A percentile compares a stretch with the other conserved stretches of the same genome.
Conservation (phyloP, 1,140 invertebrate genomes). For the Apolygus lucorum region DNA sequence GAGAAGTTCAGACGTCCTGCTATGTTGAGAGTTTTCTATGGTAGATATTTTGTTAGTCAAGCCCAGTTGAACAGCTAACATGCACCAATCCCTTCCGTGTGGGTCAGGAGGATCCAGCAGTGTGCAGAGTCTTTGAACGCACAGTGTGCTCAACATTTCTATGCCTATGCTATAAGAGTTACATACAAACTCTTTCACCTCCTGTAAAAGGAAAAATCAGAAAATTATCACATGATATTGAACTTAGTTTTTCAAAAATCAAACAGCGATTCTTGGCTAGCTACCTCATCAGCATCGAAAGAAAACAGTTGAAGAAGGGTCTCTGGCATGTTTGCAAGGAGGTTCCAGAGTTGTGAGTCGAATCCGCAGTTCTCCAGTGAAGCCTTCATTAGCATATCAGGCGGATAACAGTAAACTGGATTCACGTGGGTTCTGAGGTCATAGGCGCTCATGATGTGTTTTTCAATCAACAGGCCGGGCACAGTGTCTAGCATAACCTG, state of each 20-base stretch:
- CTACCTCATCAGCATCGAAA: constrained; percentile 44
- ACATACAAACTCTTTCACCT: constrained; percentile 34
- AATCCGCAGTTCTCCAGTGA: constrained; percentile 46
- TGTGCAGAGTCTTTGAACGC: constrained; percentile 47
- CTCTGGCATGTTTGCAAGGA: constrained; percentile 51
- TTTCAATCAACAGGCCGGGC: constrained; percentile 57
- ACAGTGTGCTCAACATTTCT: constrained; percentile 40
- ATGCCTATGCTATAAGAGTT: constrained; percentile 35
- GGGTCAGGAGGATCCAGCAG: constrained; percentile 68
- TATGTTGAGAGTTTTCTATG: constrained; percentile 28
- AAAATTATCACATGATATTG: too few relatives aligned
- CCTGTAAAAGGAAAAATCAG: constrained; percentile 11
- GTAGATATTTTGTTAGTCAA: constrained; percentile 31
- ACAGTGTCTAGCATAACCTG: constrained; percentile 52
- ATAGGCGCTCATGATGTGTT: constrained; percentile 54
- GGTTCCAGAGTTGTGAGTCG: constrained; percentile 46
- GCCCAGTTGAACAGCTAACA: constrained; percentile 65
- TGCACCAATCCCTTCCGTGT: constrained; percentile 73
- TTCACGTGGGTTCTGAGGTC: constrained; percentile 48
- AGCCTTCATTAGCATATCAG: constrained; percentile 49
- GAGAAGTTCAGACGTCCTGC: constrained; percentile 29
- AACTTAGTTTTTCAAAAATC: background rate
- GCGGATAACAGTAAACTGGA: constrained; percentile 51
- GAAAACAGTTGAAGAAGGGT: constrained; percentile 58
- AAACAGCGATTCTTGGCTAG: background rate